phyloP scores from a whole-genome alignment of 1,140 invertebrate genomes.

The Drosophila willistoni region DNA sequence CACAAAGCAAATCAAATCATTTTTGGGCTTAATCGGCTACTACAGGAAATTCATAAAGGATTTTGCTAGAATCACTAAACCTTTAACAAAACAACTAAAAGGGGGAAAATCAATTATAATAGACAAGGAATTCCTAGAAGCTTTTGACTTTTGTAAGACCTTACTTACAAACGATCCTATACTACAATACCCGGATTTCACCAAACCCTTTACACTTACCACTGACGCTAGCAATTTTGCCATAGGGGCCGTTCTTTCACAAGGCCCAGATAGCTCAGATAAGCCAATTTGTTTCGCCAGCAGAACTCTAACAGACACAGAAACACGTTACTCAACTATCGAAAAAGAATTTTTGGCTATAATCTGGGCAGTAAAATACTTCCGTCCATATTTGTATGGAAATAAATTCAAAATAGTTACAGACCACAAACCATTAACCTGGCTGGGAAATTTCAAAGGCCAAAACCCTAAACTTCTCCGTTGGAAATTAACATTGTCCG shows the following conservation, averaged over 20 bases:
- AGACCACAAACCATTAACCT: background rate
- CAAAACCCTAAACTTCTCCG: background rate
- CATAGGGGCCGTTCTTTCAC: background rate
- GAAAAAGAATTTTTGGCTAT: conserved; percentile 21
- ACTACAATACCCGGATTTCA: conserved; percentile 14
- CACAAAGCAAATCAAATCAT: background rate
- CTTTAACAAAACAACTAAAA: background rate
- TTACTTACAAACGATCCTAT: conserved; percentile 11
- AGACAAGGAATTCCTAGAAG: background rate
- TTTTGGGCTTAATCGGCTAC: no score
- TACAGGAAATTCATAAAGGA: background rate
- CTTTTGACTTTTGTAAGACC: conserved; percentile 17
- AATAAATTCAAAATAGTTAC: background rate
- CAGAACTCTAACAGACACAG: conserved; percentile 11
- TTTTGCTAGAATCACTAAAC: conserved; percentile 6
- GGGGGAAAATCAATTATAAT: background rate
- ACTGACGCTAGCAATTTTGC: conserved; percentile 16
- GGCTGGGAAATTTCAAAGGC: background rate
- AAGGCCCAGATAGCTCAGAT: background rate
- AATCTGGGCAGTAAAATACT: conserved; percentile 6
- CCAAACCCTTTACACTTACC: background rate
- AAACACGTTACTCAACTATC: conserved; percentile 15
- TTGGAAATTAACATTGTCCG: conserved; percentile 17
- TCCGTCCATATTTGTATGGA: background rate
- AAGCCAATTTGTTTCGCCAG: conserved; percentile 15